A percentile compares a stretch with the other conserved stretches of the same genome.
phyloP scores from a whole-genome alignment of 2,888 invertebrate species.

The Cybosia mesomella region DNA sequence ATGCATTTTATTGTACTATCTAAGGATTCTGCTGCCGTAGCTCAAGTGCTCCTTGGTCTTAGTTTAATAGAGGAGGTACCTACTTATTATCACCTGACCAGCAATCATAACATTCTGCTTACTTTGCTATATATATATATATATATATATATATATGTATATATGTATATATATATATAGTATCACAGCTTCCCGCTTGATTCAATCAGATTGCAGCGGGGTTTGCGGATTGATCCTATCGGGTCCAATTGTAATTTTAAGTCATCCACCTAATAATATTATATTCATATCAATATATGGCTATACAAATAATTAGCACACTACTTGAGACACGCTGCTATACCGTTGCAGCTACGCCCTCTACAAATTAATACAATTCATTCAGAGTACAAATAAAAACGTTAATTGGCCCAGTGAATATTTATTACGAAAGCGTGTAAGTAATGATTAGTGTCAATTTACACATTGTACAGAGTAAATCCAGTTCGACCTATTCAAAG shows the following conservation, averaged over 20 bases:
- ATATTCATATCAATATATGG: not conserved
- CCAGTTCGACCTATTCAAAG: slow-evolving; percentile 52
- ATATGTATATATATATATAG: no score
- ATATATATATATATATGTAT: no score
- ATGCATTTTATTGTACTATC: slow-evolving; percentile 26
- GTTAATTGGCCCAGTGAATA: slow-evolving; percentile 18
- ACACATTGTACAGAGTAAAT: slow-evolving; percentile 57
- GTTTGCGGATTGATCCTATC: no score
- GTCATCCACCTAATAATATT: not conserved
- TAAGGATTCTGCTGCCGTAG: no score
- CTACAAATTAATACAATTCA: slow-evolving; percentile 13
- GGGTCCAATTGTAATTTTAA: not conserved
- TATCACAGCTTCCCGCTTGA: no score
- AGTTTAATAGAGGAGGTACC: no score
- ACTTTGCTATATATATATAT: no score
- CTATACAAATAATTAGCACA: not conserved
- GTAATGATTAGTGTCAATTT: slow-evolving; percentile 72
- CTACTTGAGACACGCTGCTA: not conserved
- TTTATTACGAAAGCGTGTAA: slow-evolving; percentile 57
- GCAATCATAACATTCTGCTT: no score
- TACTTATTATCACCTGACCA: no score
- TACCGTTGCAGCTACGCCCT: not conserved
- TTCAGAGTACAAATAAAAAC: not conserved
- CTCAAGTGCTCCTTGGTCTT: no score
- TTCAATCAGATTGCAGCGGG: no score